Base-by-base conservation (phyloP, 1,140 invertebrate species). In the Amyelois transitella region DNA sequence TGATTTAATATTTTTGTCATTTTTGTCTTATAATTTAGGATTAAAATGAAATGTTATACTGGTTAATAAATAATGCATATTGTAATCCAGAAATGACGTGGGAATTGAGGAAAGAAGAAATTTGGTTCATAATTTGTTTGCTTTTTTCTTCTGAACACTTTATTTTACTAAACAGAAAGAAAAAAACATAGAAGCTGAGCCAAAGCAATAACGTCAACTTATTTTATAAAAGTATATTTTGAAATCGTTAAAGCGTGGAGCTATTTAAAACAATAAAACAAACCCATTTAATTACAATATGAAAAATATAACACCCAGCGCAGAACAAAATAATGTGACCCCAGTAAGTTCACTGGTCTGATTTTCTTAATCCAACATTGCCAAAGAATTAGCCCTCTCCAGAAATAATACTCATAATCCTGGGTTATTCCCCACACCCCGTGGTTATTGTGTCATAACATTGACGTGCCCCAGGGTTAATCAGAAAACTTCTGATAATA, bases 1-100 rank as follows among this genome's bases (percentile, higher is more conserved):
- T n/a, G n/a, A n/a, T n/a, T n/a, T n/a, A n/a, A n/a, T n/a, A n/a
- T 60, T 58, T 60, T 18, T 51, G 48, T 54, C 55, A 12, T 58
- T 58, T 55, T 58, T 59, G 51, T 54, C 43, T 54, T 52, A 45
- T 66, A 65, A 55, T 18, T 65, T 65, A 43, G 55, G 58, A 55
- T 61, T 43, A 55, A 43, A 18, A 24, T 51, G 51, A 47, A 32
- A 14, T 48, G 45, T 38, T 38, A 38, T 14, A 38, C 1, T 4
- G 32, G 17, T 14, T 14, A n/a, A 38, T 38, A 38, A 38, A 38
- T 38, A 14, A 38, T 14, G 32, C 32, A 1, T 14, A 14, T n/a
- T 38, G 12, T 14, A 2, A 38, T 4, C 32, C n/a, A 14, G 12
- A 38, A 38, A 14, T 38, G 32, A 38, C 32, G 32, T 14, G 8